phyloP scores from a whole-genome alignment of 2,113 vertebrate species.

The Parus major region DNA sequence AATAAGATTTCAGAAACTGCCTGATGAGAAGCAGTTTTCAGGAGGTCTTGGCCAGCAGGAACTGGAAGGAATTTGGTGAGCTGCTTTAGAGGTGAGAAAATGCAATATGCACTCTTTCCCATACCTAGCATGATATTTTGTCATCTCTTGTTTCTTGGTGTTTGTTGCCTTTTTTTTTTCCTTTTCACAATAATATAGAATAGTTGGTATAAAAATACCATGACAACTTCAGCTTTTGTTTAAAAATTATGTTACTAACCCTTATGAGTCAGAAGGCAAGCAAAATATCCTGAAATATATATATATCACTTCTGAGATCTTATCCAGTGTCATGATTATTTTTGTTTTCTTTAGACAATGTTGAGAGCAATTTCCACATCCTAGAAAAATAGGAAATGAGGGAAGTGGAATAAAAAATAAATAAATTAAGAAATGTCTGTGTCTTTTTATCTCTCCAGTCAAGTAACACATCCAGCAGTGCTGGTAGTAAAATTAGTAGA shows the following conservation, averaged over 20 bases:
- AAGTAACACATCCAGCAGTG: neutral
- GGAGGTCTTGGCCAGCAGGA: neutral
- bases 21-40: neutral
- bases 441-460: neutral
- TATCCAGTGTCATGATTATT: neutral
- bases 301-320: neutral
- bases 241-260: neutral
- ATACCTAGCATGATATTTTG: neutral
- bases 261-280: neutral
- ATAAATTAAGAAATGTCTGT: neutral
- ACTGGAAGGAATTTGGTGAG: neutral
- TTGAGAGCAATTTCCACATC: neutral
- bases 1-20: neutral
- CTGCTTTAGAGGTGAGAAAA: neutral
- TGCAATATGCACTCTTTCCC: neutral
- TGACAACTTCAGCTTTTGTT: neutral
- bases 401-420: neutral
- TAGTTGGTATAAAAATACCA: neutral
- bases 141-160: neutral
- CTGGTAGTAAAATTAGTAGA: neutral
- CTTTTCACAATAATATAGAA: neutral
- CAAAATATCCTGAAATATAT: neutral
- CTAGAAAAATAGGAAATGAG: neutral
- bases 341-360: neutral
- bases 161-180: neutral